Evolutionary conservation across 2,888 invertebrate genomes (phyloP).

Genomic region (Nipponacmea schrenckii): DNA sequence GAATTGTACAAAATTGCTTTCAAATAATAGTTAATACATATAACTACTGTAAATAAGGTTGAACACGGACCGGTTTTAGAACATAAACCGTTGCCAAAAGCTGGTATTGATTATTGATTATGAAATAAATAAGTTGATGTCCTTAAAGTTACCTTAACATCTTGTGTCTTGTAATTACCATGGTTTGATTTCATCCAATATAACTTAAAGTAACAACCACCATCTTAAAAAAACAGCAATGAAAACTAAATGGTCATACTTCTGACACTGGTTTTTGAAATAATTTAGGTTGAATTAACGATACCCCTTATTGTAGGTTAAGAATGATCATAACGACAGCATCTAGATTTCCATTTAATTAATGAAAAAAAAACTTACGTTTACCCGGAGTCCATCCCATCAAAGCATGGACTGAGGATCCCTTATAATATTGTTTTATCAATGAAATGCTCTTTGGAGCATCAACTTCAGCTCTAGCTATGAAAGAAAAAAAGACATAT

Average conservation of each 20-base stretch:
- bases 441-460: neutral
- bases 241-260: neutral
- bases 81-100: too few relatives aligned
- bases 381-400: neutral
- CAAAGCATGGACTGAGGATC: neutral
- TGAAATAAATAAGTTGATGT: too few relatives aligned
- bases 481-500: too few relatives aligned
- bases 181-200: conserved; percentile 21
- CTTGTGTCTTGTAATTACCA: conserved; percentile 5
- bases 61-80: too few relatives aligned
- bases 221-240: conserved; percentile 14
- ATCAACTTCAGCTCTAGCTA: neutral
- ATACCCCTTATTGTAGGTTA: too few relatives aligned
- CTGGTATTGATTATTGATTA: too few relatives aligned
- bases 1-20: too few relatives aligned
- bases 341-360: too few relatives aligned
- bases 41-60: too few relatives aligned
- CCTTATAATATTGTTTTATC: neutral
- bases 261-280: neutral
- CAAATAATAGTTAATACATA: too few relatives aligned
- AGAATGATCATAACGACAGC: too few relatives aligned
- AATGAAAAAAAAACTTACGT: neutral
- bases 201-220: conserved; percentile 24
- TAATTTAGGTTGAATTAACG: neutral
- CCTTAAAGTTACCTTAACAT: conserved; percentile 7